Percentiles rank a stretch among this genome's conserved stretches.
Conservation (phyloP, 2,888 invertebrate genomes). For the Clitarchus hookeri region DNA sequence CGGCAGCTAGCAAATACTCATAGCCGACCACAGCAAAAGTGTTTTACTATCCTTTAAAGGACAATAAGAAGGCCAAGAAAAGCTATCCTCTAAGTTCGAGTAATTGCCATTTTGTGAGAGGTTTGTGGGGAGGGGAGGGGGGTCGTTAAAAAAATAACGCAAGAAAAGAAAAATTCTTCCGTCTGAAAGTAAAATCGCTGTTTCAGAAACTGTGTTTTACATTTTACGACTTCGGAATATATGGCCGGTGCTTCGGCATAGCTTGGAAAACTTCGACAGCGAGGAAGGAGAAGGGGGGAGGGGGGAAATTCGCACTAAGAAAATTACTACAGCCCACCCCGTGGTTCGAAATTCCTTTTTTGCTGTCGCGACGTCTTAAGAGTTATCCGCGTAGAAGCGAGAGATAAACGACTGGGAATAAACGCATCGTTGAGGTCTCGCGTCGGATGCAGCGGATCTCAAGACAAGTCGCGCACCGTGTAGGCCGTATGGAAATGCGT, state of each 20-base stretch:
- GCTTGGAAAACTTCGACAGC: not conserved
- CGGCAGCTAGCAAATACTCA: no score
- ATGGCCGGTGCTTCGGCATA: not conserved
- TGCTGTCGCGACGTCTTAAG: not conserved
- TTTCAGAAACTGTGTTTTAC: conserved; percentile 8
- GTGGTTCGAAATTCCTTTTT: not conserved
- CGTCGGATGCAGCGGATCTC: not conserved
- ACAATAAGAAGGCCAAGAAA: no score
- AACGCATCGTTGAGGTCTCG: not conserved
- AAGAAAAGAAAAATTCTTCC: not conserved
- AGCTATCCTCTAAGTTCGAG: no score
- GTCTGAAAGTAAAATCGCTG: not conserved
- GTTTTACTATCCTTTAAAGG: no score
- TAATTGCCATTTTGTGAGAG: no score
- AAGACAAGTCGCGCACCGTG: not conserved
- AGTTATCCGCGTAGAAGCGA: not conserved
- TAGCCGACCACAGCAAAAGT: no score
- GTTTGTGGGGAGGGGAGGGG: no score
- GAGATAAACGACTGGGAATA: not conserved
- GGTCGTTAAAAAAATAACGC: not conserved
- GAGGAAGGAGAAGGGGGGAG: not conserved
- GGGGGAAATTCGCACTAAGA: not conserved
- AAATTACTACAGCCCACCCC: not conserved
- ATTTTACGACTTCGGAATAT: not conserved
- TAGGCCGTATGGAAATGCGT: not conserved